Base-by-base conservation (phyloP, 2,113 vertebrate species). In the Anguilla japonica region DNA sequence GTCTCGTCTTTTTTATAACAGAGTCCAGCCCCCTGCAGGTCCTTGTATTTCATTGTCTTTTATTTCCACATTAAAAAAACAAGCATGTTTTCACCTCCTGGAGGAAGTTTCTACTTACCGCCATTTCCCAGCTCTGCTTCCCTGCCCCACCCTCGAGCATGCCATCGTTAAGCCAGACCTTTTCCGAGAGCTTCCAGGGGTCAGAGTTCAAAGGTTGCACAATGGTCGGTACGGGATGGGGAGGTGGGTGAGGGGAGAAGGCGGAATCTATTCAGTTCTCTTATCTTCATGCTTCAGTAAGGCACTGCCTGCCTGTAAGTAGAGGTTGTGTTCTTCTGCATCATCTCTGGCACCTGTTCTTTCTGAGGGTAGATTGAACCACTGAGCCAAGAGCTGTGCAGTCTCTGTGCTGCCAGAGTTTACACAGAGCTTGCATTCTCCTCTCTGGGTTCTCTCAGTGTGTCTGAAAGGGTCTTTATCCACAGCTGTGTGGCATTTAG, bases 71-170 rank as follows among this genome's bases (percentile, higher is more conserved):
- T 67, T 75, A 34, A 29, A 29, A 75, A 75, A 34, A 75, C n/a
- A 75, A 75, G 34, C 71, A 75, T 75, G 71, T 75, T 75, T 75
- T 75, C 34, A n/a, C n/a, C 71, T 9, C 71, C 29, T 29, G 7
- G 71, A 75, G 71, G 71, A 75, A 75, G 71, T 75, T 75, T 75
- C 71, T n/a, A 75, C 71, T 75, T 71, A 71, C 71, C 34, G 71
- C 34, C 6, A 75, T 75, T 34, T 75, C 71, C 71, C 71, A 75
- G 71, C n/a, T 75, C 71, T 14, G 71, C 71, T 75, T 75, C n/a
- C n/a, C n/a, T 75, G 71, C 71, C 71, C 71, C 26, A 7, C n/a
- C 8, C 8, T 71, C 16, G 5, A 20, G 71, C 29, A 13, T 26
- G 71, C 34, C 71, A 75, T 75, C n/a, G 13, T n/a, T 29, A 34